These are phyloP conservation scores for Bubalus kerabau DNA, from an alignment of 2,113 vertebrate genomes.

Conservation along the genomic window DNA sequence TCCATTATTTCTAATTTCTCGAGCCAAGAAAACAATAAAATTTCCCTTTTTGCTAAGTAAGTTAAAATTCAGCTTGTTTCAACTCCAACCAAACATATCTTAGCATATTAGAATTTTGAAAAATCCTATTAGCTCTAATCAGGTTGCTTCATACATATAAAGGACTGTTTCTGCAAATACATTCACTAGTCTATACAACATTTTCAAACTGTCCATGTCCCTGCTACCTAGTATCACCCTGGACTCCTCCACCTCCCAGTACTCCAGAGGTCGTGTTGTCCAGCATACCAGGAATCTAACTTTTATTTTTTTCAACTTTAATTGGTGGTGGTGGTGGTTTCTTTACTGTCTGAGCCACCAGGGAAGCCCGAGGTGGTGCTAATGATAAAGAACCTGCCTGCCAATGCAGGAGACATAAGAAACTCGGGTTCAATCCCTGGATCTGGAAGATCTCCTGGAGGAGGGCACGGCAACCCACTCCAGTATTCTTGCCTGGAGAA, in stretches of 20 bases:
- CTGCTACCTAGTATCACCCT: neutral
- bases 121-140: neutral
- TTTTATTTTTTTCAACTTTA: neutral
- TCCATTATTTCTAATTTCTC: neutral
- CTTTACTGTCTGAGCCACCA: neutral
- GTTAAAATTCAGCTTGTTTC: neutral
- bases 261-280: neutral
- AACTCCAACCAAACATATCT: neutral
- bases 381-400: neutral
- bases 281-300: neutral
- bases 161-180: neutral
- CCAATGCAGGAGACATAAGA: neutral
- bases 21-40: neutral
- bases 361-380: fast-evolving
- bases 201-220: neutral
- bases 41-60: neutral
- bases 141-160: neutral
- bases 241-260: neutral
- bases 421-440: neutral
- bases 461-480: neutral
- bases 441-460: neutral
- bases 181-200: neutral
- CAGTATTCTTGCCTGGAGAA: neutral
- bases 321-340: neutral
- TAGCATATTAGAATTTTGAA: neutral